Evolutionary conservation across 2,797 vertebrate genomes (phyloP), one percentile per base, ranked within the genome.

Genomic region (Diglossa cyanea): DNA sequence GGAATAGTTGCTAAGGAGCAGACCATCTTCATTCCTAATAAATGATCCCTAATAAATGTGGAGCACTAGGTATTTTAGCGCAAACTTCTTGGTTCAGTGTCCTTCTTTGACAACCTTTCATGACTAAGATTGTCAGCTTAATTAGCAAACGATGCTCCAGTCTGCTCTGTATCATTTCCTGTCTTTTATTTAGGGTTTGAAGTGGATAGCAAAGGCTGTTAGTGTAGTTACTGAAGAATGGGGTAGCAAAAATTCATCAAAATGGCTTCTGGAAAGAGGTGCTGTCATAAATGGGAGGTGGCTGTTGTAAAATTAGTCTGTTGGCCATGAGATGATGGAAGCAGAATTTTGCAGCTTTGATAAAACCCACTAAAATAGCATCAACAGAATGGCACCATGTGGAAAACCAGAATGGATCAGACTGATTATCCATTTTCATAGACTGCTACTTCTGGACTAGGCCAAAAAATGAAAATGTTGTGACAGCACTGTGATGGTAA

Each of bases 1-100:
- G 50, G 35, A 88, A 28, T 31, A 71, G 71, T 89, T 96, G 84
- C 93, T 92, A 90, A 88, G 78, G 42, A 91, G 75, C 75, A 74
- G 78, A 50, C 21, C 26, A 60, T 80, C 65, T 82, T 95, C 48
- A 67, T 91, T 35, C 25, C 48, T 91, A 48, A 66, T 79, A 87
- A 86, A 65, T 70, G 55, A 70, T 93, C 26, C 13, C 45, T 85
- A 58, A 62, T 82, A 85, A 86, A 68, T 70, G 67, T 51, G 66
- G 35, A 87, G 42, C 48, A 74, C n/a, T 70, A 28, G 10, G 23
- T 95, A 25, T 93, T 94, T 92, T 93, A 91, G 67, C 85, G 80
- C 71, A 71, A 48, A 14, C 30, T 89, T 76, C 53, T 91, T 17
- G 9, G 12, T 85, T 89, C 75, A 47, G 20, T 70, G 76, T 92